Evolutionary conservation across 2,888 invertebrate genomes (phyloP).

Genomic region (Loripinus fragilis): DNA sequence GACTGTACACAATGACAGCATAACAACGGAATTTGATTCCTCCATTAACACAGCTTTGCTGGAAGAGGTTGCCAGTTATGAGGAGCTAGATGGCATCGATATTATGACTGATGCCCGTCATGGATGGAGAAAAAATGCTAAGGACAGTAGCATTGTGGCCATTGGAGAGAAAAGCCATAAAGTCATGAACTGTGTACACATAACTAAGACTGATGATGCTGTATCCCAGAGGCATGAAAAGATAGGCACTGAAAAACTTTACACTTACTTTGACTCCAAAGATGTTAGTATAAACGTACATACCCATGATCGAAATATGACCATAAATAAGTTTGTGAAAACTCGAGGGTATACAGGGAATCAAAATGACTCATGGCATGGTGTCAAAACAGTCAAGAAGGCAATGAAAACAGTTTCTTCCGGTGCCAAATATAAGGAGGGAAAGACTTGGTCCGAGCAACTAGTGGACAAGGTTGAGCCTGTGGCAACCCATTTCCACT

Average conservation of each 20-base stretch:
- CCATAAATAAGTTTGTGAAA: neutral
- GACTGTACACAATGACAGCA: too few relatives aligned
- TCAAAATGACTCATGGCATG: conserved; percentile 44
- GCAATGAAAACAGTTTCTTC: conserved; percentile 25
- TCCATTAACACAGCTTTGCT: too few relatives aligned
- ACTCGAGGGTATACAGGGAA: conserved; percentile 8
- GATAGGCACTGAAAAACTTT: neutral
- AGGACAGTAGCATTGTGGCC: neutral
- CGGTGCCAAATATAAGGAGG: conserved; percentile 28
- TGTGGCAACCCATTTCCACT: conserved; percentile 37
- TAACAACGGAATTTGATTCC: too few relatives aligned
- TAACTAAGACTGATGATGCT: neutral
- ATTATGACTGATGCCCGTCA: conserved; percentile 7
- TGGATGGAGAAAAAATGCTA: neutral
- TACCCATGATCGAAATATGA: conserved; percentile 1
- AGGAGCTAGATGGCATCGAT: neutral
- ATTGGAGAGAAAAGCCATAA: conserved; percentile 1
- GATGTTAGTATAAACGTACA: neutral
- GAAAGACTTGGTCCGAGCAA: conserved; percentile 28
- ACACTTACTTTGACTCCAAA: neutral
- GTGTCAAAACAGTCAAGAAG: conserved; percentile 34
- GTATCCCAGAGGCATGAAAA: neutral
- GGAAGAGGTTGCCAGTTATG: neutral
- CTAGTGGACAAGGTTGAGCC: conserved; percentile 31
- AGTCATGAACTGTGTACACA: neutral